These are phyloP conservation scores for Oreohelix idahoensis DNA, from an alignment of 1,140 invertebrate genomes.

Conservation along the genomic window DNA sequence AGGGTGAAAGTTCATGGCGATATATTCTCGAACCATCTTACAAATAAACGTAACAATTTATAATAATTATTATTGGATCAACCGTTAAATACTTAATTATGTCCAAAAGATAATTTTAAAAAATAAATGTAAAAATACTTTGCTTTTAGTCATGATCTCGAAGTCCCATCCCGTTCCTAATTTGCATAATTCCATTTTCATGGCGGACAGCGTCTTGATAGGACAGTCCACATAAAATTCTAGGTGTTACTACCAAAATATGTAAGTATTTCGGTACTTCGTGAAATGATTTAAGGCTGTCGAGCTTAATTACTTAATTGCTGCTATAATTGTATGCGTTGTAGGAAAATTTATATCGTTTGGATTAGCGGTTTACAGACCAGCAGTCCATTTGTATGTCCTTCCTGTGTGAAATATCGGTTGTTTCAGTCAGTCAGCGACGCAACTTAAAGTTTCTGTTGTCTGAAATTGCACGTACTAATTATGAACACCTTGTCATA, in stretches of 20 bases:
- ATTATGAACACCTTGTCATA: too few relatives aligned
- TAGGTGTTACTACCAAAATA: background rate
- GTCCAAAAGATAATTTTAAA: background rate
- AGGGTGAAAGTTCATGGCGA: slow-evolving; percentile 17
- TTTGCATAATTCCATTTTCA: slow-evolving; percentile 39
- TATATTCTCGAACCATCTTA: background rate
- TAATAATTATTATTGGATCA: too few relatives aligned
- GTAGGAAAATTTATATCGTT: too few relatives aligned
- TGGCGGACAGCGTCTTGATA: slow-evolving; percentile 28
- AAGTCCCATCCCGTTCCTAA: slow-evolving; percentile 4
- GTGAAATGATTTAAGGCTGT: background rate
- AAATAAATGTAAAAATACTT: background rate
- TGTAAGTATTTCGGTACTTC: background rate
- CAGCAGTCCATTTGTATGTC: too few relatives aligned
- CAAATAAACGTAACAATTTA: too few relatives aligned
- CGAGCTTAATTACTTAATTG: background rate
- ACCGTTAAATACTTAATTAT: background rate
- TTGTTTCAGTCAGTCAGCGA: too few relatives aligned
- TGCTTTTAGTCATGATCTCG: background rate
- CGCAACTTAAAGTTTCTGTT: too few relatives aligned
- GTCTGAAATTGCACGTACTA: too few relatives aligned
- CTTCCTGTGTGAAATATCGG: too few relatives aligned
- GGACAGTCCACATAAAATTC: background rate
- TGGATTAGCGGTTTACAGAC: too few relatives aligned
- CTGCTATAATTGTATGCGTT: too few relatives aligned